Evolutionary conservation across 2,113 vertebrate species (phyloP).

Genomic region (Paratilapia polleni): DNA sequence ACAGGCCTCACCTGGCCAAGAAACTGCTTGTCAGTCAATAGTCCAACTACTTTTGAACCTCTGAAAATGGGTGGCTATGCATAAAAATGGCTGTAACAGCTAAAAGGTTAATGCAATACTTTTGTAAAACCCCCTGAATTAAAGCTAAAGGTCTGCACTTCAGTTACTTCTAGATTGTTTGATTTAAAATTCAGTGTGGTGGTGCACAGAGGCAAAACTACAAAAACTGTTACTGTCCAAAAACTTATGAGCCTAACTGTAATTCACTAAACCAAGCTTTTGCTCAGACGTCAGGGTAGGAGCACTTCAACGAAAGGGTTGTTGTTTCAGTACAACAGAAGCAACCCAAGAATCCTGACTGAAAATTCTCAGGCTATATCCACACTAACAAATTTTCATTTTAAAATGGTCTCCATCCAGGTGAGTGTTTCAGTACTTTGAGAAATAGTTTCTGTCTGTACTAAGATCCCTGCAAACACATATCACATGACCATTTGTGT

Average conservation of each 20-base stretch:
- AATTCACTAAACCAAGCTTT: neutral
- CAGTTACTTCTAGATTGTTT: neutral
- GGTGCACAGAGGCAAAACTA: neutral
- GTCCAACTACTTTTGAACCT: neutral
- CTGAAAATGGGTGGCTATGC: neutral
- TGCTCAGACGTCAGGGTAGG: neutral
- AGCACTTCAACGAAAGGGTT: neutral
- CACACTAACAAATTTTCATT: neutral
- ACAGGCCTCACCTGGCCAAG: neutral
- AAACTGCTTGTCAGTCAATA: neutral
- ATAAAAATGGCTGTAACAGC: neutral
- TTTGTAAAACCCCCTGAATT: neutral
- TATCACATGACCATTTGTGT: neutral
- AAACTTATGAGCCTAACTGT: neutral
- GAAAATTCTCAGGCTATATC: neutral
- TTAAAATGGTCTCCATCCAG: no score
- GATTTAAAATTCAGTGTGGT: no score
- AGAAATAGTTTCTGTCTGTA: neutral
- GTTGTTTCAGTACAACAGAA: neutral
- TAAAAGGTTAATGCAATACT: neutral
- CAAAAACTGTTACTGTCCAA: neutral
- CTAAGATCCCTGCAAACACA: neutral
- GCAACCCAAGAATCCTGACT: neutral
- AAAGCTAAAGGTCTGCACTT: neutral
- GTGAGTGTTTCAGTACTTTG: neutral